Base-by-base conservation (phyloP, 2,888 invertebrate genomes). In the Drosophila lacicola region DNA sequence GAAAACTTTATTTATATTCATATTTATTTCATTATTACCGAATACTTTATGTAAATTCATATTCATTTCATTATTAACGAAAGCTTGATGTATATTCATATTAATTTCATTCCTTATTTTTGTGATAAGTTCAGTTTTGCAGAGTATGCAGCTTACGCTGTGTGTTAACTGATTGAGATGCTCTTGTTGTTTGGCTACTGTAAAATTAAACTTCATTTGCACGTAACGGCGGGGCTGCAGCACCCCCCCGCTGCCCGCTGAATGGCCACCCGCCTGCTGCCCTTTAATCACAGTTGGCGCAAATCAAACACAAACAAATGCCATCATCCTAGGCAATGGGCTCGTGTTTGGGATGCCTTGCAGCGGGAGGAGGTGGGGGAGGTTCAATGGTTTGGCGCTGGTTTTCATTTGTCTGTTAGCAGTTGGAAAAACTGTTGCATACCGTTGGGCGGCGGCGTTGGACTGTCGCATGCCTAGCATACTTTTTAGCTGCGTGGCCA, bases 241-340 rank as follows among this genome's bases (percentile, higher is more conserved):
- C 45, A 46, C 41, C 29, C 17, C 13, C 21, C 49, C 41, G 62
- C 51, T 45, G 25, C 13, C 54, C 74, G 49, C 51, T 65, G 41
- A 41, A 17, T 6, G 41, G 10, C 29, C 44, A 36, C 17, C 54
- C 21, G 58, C 39, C 11, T 50, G 65, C 44, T 85, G 73, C 69
- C 82, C 83, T 86, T 86, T 86, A 84, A 84, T 84, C 84, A 84
- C 83, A 83, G 83, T 81, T 82, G 80, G 79, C 68, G 74, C 71
- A 81, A 81, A 81, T 83, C 81, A 81, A 81, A 81, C 83, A 83
- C 83, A 81, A 81, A 83, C 81, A 81, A 81, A 83, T 81, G 81
- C 78, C 74, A 65, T 78, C 82, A 70, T 74, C 80, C 51, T 45
- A 53, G 56, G 29, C 45, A 17, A 29, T 17, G 42, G 39, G 21